phyloP scores from a whole-genome alignment of 2,888 invertebrate species.

The Drosophila histrio region DNA sequence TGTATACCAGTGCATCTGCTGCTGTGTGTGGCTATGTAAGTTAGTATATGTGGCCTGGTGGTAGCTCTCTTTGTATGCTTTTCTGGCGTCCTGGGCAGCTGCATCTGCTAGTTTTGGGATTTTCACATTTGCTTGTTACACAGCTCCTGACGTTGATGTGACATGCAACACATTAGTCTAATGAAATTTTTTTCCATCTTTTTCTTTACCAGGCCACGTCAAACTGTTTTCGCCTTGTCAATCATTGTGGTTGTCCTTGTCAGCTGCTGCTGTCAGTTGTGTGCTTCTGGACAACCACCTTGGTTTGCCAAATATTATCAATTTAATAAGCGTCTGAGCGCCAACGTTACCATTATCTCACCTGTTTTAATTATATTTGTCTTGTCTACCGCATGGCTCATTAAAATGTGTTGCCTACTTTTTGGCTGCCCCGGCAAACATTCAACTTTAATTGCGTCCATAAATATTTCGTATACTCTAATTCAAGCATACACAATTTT shows the following conservation, averaged over 20 bases:
- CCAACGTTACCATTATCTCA: constrained; percentile 28
- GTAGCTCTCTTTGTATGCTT: constrained; percentile 1
- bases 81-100: constrained; percentile 49
- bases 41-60: background rate
- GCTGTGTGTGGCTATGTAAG: background rate
- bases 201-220: background rate
- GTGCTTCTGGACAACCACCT: background rate
- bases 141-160: constrained; percentile 70
- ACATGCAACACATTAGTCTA: constrained; percentile 77
- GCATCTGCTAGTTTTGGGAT: constrained; percentile 67
- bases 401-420: constrained; percentile 63
- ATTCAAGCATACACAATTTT: background rate
- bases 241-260: constrained; percentile 37
- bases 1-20: constrained; percentile 5
- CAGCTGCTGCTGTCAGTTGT: constrained; percentile 2
- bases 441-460: constrained; percentile 65
- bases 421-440: constrained; percentile 47
- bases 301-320: constrained; percentile 38
- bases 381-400: constrained; percentile 44
- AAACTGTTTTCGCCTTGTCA: constrained; percentile 28
- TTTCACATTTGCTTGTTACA: constrained; percentile 67
- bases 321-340: constrained; percentile 44
- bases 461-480: constrained; percentile 55
- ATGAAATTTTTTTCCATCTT: constrained; percentile 60
- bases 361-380: constrained; percentile 66